Conservation (phyloP, 1,140 invertebrate genomes). For the Oedothorax gibbosus region DNA sequence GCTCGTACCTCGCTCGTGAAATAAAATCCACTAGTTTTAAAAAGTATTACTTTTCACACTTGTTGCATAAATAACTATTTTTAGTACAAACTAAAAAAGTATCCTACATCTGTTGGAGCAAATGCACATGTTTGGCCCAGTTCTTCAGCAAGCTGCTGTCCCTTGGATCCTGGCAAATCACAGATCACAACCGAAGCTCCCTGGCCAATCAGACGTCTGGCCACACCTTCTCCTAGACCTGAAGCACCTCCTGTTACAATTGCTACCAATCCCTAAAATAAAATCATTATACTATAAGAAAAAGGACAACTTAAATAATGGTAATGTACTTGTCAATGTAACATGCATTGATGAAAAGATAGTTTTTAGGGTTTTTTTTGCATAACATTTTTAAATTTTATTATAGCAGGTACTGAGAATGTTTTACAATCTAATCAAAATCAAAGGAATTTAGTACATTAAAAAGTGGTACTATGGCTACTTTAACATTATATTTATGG, state of each 20-base stretch:
- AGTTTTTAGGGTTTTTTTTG: too few relatives aligned
- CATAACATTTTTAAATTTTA: too few relatives aligned
- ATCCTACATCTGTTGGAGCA: conserved; percentile 46
- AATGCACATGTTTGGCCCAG: conserved; percentile 73
- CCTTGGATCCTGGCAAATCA: conserved; percentile 83
- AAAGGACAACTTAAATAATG: neutral
- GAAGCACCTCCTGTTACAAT: conserved; percentile 94
- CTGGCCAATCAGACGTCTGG: conserved; percentile 81
- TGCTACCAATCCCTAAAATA: conserved; percentile 71
- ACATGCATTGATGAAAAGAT: too few relatives aligned
- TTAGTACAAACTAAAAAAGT: neutral
- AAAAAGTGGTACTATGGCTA: too few relatives aligned
- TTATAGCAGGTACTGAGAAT: too few relatives aligned
- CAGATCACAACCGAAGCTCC: conserved; percentile 87
- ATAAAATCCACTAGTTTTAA: too few relatives aligned
- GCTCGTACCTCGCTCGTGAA: too few relatives aligned
- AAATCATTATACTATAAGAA: neutral
- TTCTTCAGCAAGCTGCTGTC: conserved; percentile 78
- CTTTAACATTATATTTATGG: too few relatives aligned
- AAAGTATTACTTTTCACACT: too few relatives aligned
- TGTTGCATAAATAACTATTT: neutral
- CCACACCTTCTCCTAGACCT: conserved; percentile 85
- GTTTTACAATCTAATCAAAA: too few relatives aligned
- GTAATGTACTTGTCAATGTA: too few relatives aligned
- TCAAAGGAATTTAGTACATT: too few relatives aligned